Percentiles rank a stretch among this genome's conserved stretches.
phyloP scores from a whole-genome alignment of 2,888 invertebrate genomes.

The Ophraella communa region DNA sequence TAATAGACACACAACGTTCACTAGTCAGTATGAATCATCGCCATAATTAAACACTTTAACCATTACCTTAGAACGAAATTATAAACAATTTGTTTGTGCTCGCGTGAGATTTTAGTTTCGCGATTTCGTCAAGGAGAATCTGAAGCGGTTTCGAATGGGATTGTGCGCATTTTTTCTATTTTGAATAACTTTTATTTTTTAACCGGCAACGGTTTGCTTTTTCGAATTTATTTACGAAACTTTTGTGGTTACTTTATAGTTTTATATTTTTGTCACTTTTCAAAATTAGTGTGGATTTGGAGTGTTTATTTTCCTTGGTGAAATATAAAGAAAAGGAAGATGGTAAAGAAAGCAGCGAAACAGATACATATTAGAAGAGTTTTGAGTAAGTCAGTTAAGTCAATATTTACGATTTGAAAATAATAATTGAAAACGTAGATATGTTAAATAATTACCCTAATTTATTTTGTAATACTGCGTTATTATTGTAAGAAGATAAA shows the following conservation, averaged over 20 bases:
- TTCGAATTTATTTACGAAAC: neutral
- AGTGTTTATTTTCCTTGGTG: neutral
- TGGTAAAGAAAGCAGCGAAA: conserved; percentile 16
- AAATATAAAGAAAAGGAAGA: conserved; percentile 10
- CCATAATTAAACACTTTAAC: conserved; percentile 34
- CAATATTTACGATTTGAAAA: no score
- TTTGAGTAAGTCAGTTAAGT: conserved; percentile 21
- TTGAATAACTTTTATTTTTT: neutral
- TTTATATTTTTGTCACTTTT: neutral
- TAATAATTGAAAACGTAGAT: no score
- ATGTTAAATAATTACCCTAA: no score
- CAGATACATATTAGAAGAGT: conserved; percentile 22
- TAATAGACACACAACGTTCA: conserved; percentile 13
- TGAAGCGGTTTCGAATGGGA: conserved; percentile 16
- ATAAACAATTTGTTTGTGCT: conserved; percentile 31
- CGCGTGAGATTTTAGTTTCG: conserved; percentile 14
- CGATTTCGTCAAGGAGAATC: conserved; percentile 14
- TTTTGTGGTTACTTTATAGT: no score
- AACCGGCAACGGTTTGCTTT: neutral
- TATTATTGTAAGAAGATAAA: no score
- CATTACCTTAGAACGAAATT: conserved; percentile 29
- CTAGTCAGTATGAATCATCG: conserved; percentile 38
- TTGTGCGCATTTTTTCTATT: conserved; percentile 15
- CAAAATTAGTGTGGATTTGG: neutral
- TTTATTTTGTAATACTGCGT: no score